Evolutionary conservation across 2,888 invertebrate species (phyloP).

Genomic region (Drosophila nigritarsus): DNA sequence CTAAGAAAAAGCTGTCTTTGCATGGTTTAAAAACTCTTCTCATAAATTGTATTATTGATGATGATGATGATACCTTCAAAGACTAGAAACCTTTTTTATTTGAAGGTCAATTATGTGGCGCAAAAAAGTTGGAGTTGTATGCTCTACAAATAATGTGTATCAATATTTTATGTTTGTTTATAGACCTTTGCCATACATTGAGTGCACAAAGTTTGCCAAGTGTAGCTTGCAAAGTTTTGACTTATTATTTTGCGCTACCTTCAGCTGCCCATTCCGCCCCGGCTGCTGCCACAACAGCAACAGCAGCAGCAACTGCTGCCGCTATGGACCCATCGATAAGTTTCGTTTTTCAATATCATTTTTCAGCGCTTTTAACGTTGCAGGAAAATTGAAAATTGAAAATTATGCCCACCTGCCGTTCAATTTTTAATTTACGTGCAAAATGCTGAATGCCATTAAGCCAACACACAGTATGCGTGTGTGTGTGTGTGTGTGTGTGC

Average conservation of each 20-base stretch:
- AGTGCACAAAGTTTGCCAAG: slow-evolving; percentile 23
- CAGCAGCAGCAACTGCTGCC: slow-evolving; percentile 1
- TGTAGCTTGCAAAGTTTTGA: slow-evolving; percentile 42
- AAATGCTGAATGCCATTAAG: slow-evolving; percentile 48
- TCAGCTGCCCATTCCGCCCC: not conserved
- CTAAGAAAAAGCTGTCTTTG: not conserved
- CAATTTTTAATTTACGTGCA: slow-evolving; percentile 62
- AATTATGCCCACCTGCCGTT: slow-evolving; percentile 66
- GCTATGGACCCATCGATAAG: slow-evolving; percentile 46
- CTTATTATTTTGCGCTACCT: slow-evolving; percentile 26
- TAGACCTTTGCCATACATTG: slow-evolving; percentile 1
- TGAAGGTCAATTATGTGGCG: not conserved
- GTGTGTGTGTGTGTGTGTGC: slow-evolving; percentile 9
- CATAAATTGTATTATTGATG: not conserved
- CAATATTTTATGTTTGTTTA: not conserved
- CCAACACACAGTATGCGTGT: not conserved
- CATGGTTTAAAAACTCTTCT: not conserved
- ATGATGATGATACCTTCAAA: not conserved
- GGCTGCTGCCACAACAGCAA: not conserved
- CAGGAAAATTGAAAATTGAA: slow-evolving; percentile 76
- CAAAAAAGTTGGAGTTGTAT: not conserved
- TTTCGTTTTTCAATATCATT: slow-evolving; percentile 72
- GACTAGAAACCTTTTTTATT: not conserved
- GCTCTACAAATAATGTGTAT: not conserved
- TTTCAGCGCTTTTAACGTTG: slow-evolving; percentile 59